Conservation (phyloP, 2,797 vertebrate species). For the Eremophila alpestris region DNA sequence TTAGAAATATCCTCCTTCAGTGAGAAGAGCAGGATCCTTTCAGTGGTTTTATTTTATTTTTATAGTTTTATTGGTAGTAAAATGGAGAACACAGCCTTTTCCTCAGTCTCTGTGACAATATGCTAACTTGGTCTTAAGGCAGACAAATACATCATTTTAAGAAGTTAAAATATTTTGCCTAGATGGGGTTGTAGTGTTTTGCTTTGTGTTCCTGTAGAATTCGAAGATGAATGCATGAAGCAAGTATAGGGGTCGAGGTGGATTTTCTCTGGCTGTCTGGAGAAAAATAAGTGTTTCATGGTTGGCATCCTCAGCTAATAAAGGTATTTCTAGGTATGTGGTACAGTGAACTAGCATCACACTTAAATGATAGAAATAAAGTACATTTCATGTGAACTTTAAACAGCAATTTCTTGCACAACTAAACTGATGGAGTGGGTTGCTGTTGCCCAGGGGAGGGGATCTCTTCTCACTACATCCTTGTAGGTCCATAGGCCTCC, state of each 20-base stretch:
- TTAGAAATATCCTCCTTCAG: neutral
- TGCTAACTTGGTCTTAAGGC: neutral
- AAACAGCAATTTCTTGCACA: neutral
- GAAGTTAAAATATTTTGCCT: neutral
- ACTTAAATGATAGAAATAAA: neutral
- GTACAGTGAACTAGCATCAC: neutral
- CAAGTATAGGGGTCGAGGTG: neutral
- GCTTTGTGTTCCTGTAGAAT: neutral
- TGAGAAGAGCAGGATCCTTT: neutral
- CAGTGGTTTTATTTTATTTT: neutral
- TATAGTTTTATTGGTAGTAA: neutral
- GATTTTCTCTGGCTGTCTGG: neutral
- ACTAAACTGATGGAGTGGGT: neutral
- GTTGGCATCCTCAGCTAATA: neutral
- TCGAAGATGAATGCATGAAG: neutral
- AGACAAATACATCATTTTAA: neutral
- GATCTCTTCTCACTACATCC: neutral
- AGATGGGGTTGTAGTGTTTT: neutral
- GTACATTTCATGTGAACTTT: neutral
- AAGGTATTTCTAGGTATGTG: neutral
- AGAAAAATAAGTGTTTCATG: neutral
- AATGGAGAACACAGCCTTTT: neutral
- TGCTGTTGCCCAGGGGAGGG: neutral
- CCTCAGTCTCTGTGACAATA: neutral
- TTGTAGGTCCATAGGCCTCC: rapidly evolving